phyloP scores from a whole-genome alignment of 2,797 vertebrate species.

The Poeciliopsis paucimaculata region DNA sequence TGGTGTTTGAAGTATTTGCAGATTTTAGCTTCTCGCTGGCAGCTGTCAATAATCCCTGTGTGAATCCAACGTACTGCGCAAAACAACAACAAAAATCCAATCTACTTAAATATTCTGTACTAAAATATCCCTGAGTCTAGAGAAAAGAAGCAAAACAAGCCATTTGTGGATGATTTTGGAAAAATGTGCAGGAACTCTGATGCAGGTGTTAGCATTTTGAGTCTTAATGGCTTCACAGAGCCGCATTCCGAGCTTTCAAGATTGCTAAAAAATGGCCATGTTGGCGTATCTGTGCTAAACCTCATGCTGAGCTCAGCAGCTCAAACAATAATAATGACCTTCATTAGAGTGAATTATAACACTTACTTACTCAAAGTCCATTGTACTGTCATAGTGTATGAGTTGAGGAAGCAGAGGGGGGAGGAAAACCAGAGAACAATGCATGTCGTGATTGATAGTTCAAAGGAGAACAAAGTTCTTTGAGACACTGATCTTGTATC shows the following conservation, averaged over 20 bases:
- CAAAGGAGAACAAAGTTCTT: conserved; percentile 1
- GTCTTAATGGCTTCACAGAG: not conserved
- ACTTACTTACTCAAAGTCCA: not conserved
- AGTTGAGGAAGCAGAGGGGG: not conserved
- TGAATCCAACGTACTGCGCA: not conserved
- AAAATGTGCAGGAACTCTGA: not conserved
- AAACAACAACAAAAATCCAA: not conserved
- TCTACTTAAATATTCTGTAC: not conserved
- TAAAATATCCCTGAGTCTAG: not conserved
- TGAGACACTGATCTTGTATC: not conserved
- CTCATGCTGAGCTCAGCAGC: conserved; percentile 4
- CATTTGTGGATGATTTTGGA: not conserved
- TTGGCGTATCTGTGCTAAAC: not conserved
- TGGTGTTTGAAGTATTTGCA: not conserved
- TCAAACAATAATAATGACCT: conserved; percentile 11
- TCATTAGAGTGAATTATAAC: conserved; percentile 5
- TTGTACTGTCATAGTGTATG: not conserved
- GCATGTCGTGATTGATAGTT: conserved; percentile 1
- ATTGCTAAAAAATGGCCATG: not conserved
- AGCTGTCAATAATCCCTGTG: too few relatives aligned
- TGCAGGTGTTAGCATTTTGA: not conserved
- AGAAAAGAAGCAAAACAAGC: not conserved
- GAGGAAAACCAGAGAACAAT: conserved; percentile 7
- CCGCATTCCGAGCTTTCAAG: not conserved
- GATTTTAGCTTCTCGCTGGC: not conserved